These are phyloP conservation scores for Drosophila funebris DNA, from an alignment of 1,140 invertebrate genomes.

Conservation along the genomic window DNA sequence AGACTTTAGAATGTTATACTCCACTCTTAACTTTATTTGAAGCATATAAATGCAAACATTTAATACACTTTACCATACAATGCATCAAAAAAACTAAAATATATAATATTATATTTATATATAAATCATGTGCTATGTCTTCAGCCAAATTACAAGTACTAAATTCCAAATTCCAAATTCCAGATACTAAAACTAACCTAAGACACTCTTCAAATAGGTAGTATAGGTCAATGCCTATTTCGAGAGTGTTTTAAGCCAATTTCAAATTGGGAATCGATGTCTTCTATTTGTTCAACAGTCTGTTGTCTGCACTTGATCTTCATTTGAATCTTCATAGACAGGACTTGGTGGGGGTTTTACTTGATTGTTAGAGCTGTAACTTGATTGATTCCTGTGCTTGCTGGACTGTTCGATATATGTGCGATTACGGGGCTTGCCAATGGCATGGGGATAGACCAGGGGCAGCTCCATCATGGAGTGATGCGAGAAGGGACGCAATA, in stretches of 20 bases:
- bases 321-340: neutral
- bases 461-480: neutral
- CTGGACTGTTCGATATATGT: neutral
- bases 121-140: neutral
- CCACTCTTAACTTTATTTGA: neutral
- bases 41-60: constrained; percentile 4
- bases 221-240: neutral
- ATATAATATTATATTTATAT: no score
- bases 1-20: neutral
- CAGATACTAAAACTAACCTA: neutral
- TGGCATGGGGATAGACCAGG: neutral
- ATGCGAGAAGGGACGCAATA: neutral
- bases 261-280: neutral
- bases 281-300: neutral
- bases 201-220: neutral
- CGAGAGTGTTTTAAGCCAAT: neutral
- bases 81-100: constrained; percentile 1
- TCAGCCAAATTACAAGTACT: neutral
- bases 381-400: no score
- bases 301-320: neutral
- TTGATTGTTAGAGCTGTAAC: neutral
- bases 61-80: neutral
- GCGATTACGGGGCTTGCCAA: neutral
- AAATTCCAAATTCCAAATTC: no score
- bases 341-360: no score